Evolutionary conservation across 2,888 invertebrate genomes (phyloP).

Genomic region (Cataglyphis altisquamis): DNA sequence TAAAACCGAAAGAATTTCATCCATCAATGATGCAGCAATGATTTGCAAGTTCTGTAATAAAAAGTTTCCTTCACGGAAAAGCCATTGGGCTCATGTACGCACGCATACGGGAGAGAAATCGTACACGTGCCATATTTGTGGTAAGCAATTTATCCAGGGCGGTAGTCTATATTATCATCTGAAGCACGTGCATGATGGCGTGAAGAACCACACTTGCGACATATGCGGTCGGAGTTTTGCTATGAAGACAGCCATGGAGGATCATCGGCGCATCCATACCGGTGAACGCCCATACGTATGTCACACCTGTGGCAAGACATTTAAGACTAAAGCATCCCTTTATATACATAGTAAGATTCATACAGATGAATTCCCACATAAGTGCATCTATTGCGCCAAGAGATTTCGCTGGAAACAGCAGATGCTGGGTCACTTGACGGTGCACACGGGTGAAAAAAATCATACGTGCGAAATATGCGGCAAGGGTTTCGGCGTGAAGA

Average conservation of each 20-base stretch:
- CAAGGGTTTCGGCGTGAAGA: slow-evolving; percentile 87
- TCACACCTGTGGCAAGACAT: slow-evolving; percentile 86
- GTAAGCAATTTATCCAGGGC: slow-evolving; percentile 86
- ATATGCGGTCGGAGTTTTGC: slow-evolving; percentile 87
- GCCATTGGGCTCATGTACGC: slow-evolving; percentile 72
- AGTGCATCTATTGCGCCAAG: slow-evolving; percentile 83
- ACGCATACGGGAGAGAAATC: slow-evolving; percentile 78
- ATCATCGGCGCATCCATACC: slow-evolving; percentile 86
- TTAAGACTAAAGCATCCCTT: slow-evolving; percentile 86
- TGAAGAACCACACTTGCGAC: slow-evolving; percentile 87
- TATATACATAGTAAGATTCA: slow-evolving; percentile 86
- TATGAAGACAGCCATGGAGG: slow-evolving; percentile 86
- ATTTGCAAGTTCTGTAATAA: slow-evolving; percentile 87
- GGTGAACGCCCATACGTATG: slow-evolving; percentile 86
- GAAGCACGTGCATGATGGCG: slow-evolving; percentile 86
- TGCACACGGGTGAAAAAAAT: slow-evolving; percentile 86
- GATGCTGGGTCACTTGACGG: slow-evolving; percentile 86
- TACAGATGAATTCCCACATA: slow-evolving; percentile 77
- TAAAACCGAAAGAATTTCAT: not conserved
- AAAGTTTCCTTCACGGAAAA: slow-evolving; percentile 83
- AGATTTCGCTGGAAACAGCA: slow-evolving; percentile 87
- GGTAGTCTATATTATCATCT: slow-evolving; percentile 88
- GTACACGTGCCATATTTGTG: slow-evolving; percentile 87
- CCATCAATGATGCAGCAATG: slow-evolving; percentile 75
- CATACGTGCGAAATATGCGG: slow-evolving; percentile 87